Evolutionary conservation across 2,888 invertebrate genomes (phyloP).

Genomic region (Apomyelois bistriatella): DNA sequence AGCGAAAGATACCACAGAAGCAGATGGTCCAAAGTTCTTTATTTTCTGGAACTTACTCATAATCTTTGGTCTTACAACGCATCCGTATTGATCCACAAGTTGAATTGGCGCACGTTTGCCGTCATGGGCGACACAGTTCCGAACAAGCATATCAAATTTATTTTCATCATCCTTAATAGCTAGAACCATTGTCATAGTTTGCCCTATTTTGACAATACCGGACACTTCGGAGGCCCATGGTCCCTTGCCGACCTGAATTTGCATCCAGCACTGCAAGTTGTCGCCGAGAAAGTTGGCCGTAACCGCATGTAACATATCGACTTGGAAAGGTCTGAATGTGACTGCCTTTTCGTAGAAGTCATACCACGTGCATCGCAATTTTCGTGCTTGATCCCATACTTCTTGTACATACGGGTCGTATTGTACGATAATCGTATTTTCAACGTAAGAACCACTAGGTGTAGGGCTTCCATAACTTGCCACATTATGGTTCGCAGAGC

Average conservation of each 20-base stretch:
- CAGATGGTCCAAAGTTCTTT: constrained; percentile 96
- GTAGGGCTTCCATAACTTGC: constrained; percentile 92
- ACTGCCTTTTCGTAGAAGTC: constrained; percentile 97
- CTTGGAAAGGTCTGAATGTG: constrained; percentile 96
- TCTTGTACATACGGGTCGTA: constrained; percentile 97
- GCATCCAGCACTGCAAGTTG: constrained; percentile 98
- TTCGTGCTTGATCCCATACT: constrained; percentile 97
- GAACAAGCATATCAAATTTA: constrained; percentile 96
- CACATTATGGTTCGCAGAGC: constrained; percentile 93
- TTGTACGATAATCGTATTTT: constrained; percentile 96
- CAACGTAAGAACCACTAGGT: constrained; percentile 95
- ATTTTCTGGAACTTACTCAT: constrained; percentile 98
- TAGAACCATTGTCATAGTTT: constrained; percentile 98
- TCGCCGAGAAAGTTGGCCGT: constrained; percentile 97
- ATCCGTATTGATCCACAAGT: constrained; percentile 95
- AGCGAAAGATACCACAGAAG: constrained; percentile 95
- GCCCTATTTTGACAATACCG: constrained; percentile 96
- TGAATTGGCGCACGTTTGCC: constrained; percentile 96
- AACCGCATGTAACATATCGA: constrained; percentile 96
- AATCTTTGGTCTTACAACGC: constrained; percentile 95
- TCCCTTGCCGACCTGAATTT: constrained; percentile 97
- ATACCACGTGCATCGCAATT: constrained; percentile 96
- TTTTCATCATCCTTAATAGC: constrained; percentile 98
- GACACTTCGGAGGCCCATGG: constrained; percentile 98
- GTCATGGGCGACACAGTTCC: constrained; percentile 96